Base-by-base conservation (phyloP, 1,140 invertebrate genomes). In the Amphibalanus amphitrite region DNA sequence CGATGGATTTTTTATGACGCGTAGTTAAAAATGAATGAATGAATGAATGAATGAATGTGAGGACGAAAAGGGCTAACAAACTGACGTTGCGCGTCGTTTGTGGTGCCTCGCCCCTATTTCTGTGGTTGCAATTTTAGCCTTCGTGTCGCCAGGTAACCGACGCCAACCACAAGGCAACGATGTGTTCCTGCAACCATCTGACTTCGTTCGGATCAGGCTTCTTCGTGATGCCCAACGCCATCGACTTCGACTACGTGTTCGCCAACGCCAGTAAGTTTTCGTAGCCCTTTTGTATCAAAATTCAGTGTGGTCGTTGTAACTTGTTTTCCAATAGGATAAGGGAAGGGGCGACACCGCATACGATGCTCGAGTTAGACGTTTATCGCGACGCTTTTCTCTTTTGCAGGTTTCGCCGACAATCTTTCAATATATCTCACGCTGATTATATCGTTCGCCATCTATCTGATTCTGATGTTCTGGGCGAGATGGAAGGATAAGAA, bases 191-290 rank as follows among this genome's bases (percentile, higher is more conserved):
- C 75, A 82, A 79, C 68, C 84, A 85, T 76, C 76, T 85, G 77
- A 84, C 83, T 15, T 82, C 82, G 23, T 85, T 85, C 76, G 84
- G 82, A 6, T 79, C 82, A 25, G 83, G 83, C 72, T 82, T 83
- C 70, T 83, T 82, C 69, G 81, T 83, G 0, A 79, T 80, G 59
- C 82, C 82, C 0, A 85, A 85, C 75, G 82, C 82, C 10, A 83
- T 85, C 33, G 83, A 85, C 75, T 85, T 85, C 74, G 78, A 73
- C 67, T 84, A 84, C 69, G 82, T 84, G 0, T 85, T 83, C 78
- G 78, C 79, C 26, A 75, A 80, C 69, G 79, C 80, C 15, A 80
- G 82, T 73, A 78, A 77, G 68, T 83, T 82, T 72, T n/a, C n/a
- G n/a, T n/a, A n/a, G n/a, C n/a, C n/a, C n/a, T n/a, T n/a, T n/a